Evolutionary conservation across 2,888 invertebrate species (phyloP).

Genomic region (Scrobipalpa atriplicella): DNA sequence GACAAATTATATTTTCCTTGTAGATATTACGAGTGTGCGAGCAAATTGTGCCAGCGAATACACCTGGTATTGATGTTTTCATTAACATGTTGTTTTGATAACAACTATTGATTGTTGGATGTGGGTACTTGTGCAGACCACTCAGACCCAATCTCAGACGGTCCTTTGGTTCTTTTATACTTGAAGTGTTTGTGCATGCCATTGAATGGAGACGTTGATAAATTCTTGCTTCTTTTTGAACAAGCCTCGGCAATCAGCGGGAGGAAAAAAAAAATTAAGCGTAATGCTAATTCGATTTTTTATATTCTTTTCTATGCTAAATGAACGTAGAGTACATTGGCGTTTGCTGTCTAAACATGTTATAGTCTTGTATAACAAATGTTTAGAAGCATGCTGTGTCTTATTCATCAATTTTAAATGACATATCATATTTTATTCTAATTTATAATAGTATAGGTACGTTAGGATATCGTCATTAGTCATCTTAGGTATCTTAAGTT

Average conservation of each 20-base stretch:
- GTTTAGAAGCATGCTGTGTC: too few relatives aligned
- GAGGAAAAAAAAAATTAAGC: neutral
- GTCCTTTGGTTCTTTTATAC: constrained; percentile 26
- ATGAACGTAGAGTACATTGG: neutral
- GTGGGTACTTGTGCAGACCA: constrained; percentile 21
- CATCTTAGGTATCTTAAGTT: too few relatives aligned
- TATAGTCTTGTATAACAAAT: too few relatives aligned
- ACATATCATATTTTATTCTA: too few relatives aligned
- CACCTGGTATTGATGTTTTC: constrained; percentile 5
- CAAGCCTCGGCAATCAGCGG: constrained; percentile 25
- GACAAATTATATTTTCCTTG: neutral
- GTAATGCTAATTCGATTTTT: constrained; percentile 10
- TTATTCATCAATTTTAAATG: too few relatives aligned
- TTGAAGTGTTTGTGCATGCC: constrained; percentile 19
- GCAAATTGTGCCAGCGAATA: neutral
- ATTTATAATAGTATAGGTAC: too few relatives aligned
- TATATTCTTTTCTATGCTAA: neutral
- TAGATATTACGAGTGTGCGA: neutral
- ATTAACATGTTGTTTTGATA: constrained; percentile 20
- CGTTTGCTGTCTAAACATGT: neutral
- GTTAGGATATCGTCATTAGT: too few relatives aligned
- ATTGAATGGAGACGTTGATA: constrained; percentile 13
- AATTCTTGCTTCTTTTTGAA: constrained; percentile 29
- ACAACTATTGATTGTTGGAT: constrained; percentile 7
- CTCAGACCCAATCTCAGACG: constrained; percentile 27